Percentiles rank a stretch among this genome's conserved stretches.
Conservation (phyloP, 2,797 vertebrate genomes). For the Pseudomugil tenellus region DNA sequence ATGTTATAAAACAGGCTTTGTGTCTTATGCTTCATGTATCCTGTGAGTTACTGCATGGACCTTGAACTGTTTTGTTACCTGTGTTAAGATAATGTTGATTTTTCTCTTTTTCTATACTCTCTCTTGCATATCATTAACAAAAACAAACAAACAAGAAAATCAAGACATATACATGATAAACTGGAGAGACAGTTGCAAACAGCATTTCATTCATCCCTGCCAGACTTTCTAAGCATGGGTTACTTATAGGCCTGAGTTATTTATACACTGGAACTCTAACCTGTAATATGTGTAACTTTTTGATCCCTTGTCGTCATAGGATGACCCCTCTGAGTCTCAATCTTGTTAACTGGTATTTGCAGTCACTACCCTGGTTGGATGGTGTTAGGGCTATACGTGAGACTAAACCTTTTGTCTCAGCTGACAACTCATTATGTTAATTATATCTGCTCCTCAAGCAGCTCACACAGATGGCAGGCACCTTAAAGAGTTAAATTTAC, state of each 20-base stretch:
- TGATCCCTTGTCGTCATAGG: slow-evolving; percentile 4
- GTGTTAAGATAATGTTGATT: background rate
- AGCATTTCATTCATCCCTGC: background rate
- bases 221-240: background rate
- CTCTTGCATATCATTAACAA: background rate
- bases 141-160: too few relatives aligned
- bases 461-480: background rate
- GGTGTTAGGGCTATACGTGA: slow-evolving; percentile 27
- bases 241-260: background rate
- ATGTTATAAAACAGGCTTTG: background rate
- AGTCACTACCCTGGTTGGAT: slow-evolving; percentile 44
- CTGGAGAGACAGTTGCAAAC: background rate
- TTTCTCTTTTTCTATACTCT: background rate
- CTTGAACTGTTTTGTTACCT: background rate
- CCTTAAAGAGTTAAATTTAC: too few relatives aligned
- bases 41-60: background rate
- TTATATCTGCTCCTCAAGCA: slow-evolving; percentile 9
- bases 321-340: slow-evolving; percentile 26
- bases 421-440: slow-evolving; percentile 5
- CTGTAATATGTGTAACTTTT: background rate
- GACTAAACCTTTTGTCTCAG: slow-evolving; percentile 48
- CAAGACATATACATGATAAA: background rate
- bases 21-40: background rate
- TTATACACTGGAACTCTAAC: background rate
- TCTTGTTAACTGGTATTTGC: slow-evolving; percentile 59